These are phyloP conservation scores for Anoplopoma fimbria DNA, from an alignment of 2,113 vertebrate species.

Conservation along the genomic window DNA sequence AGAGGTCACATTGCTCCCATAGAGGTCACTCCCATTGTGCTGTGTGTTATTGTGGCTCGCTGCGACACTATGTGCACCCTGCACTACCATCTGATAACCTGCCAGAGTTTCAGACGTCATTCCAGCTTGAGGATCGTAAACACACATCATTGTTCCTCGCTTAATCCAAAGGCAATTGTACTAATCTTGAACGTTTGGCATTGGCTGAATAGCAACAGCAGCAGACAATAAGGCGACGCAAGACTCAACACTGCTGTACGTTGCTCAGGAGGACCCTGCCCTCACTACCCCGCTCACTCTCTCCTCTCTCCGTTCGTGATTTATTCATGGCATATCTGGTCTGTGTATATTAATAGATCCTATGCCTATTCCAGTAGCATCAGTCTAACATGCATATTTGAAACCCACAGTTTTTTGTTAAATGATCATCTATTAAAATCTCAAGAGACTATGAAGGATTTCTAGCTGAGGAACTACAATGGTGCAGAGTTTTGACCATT, in stretches of 20 bases:
- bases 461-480: neutral
- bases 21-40: constrained; percentile 21
- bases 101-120: constrained; percentile 35
- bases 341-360: constrained; percentile 70
- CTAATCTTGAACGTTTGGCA: constrained; percentile 25
- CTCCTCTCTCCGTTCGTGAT: constrained; percentile 40
- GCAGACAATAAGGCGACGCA: constrained; percentile 28
- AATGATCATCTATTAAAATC: too few relatives aligned
- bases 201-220: constrained; percentile 3
- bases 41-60: constrained; percentile 9
- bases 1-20: constrained; percentile 13
- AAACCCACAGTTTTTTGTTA: neutral
- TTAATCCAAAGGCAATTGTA: constrained; percentile 48
- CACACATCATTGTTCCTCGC: constrained; percentile 38
- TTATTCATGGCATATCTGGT: constrained; percentile 67
- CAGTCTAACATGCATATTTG: constrained; percentile 49
- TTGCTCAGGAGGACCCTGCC: constrained; percentile 34
- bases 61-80: constrained; percentile 5
- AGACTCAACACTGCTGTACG: constrained; percentile 7
- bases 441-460: neutral
- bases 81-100: constrained; percentile 44
- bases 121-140: constrained; percentile 35
- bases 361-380: constrained; percentile 42
- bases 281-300: constrained; percentile 7
- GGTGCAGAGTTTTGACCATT: neutral